Conservation (phyloP, 2,113 vertebrate genomes). For the Halichoeres trimaculatus region DNA sequence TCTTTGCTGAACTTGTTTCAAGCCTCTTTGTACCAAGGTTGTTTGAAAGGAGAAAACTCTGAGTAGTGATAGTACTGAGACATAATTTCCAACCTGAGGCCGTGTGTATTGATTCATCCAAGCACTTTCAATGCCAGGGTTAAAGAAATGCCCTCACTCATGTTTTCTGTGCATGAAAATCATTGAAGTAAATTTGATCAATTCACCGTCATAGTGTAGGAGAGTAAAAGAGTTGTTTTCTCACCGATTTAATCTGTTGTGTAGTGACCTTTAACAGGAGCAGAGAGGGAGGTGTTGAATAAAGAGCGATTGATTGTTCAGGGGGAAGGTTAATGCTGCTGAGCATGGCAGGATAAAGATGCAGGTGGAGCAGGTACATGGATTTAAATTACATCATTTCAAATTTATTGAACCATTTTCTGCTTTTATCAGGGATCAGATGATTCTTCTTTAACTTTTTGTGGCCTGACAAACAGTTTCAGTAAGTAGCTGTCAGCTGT, state of each 20-base stretch:
- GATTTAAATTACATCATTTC: too few species aligned
- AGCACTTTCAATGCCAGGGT: conserved; percentile 17
- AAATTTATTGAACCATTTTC: too few species aligned
- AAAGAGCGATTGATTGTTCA: conserved; percentile 65
- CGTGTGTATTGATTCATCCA: conserved; percentile 31
- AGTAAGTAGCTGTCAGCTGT: too few species aligned
- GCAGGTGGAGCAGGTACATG: conserved; percentile 8
- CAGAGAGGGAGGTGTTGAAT: conserved; percentile 53
- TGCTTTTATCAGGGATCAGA: too few species aligned
- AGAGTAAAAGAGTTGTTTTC: conserved; percentile 48
- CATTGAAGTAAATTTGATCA: conserved; percentile 37
- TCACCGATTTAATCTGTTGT: conserved; percentile 49
- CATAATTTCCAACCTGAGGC: conserved; percentile 35
- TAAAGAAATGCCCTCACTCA: conserved; percentile 9
- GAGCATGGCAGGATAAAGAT: conserved; percentile 23
- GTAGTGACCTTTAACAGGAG: conserved; percentile 65
- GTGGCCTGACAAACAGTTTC: too few species aligned
- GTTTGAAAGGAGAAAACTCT: conserved; percentile 43
- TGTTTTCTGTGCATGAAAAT: conserved; percentile 31
- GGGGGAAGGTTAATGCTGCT: conserved; percentile 65
- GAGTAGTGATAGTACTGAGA: conserved; percentile 23
- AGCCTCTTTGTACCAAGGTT: conserved; percentile 54
- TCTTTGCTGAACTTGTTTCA: conserved; percentile 46
- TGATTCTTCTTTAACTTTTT: too few species aligned
- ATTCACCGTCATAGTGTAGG: conserved; percentile 14